These are phyloP conservation scores for Mionectes olivaceus DNA, from an alignment of 2,797 vertebrate genomes.

Conservation along the genomic window DNA sequence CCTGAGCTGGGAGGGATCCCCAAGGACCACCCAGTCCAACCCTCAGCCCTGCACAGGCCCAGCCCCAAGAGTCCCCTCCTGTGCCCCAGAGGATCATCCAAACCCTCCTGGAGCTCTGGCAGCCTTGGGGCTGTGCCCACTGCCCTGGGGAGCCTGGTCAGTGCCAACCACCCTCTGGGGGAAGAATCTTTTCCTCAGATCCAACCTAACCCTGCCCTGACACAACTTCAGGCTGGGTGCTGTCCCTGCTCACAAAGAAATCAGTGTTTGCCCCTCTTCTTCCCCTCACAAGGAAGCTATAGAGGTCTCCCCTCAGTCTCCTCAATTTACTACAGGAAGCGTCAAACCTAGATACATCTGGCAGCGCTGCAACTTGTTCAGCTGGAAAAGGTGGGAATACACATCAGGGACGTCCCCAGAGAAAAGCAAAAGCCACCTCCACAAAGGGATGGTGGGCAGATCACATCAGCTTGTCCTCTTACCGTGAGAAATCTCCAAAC, in stretches of 20 bases:
- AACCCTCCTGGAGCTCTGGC: not conserved
- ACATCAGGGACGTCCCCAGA: no score
- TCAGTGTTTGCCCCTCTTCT: not conserved
- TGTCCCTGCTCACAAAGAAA: not conserved
- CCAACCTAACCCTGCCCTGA: not conserved
- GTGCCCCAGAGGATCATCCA: not conserved
- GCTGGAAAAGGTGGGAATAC: not conserved
- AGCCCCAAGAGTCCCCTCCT: not conserved
- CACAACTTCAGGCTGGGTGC: not conserved
- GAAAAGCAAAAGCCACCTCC: not conserved
- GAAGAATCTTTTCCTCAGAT: not conserved
- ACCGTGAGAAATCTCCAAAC: not conserved
- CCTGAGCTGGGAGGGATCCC: not conserved
- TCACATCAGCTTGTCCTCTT: not conserved
- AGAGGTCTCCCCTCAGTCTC: not conserved
- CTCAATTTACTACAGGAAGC: not conserved
- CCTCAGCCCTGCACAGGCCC: not conserved
- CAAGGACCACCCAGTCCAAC: not conserved
- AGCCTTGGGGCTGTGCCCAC: not conserved
- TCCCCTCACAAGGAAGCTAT: not conserved
- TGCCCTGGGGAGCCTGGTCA: not conserved
- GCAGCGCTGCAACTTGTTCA: not conserved
- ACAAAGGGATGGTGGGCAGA: rapidly evolving
- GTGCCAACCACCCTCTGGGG: not conserved
- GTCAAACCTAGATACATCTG: not conserved